Evolutionary conservation across 2,888 invertebrate species (phyloP).

Genomic region (Meteorus cinctellus): DNA sequence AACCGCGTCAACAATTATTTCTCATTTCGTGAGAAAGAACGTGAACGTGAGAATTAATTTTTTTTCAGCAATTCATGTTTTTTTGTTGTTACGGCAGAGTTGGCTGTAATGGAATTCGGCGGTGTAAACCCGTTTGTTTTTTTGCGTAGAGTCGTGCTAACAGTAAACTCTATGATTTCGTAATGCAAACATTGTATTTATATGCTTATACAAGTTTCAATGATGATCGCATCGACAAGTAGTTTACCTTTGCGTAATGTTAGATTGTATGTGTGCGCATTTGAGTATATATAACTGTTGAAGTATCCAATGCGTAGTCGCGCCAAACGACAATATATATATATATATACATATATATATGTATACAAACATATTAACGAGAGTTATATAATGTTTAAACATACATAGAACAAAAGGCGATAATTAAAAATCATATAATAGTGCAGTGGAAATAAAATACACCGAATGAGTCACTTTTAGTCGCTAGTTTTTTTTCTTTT

Average conservation of each 20-base stretch:
- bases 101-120: too few species aligned
- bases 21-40: background rate
- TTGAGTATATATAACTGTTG: slow-evolving; percentile 38
- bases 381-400: slow-evolving; percentile 3
- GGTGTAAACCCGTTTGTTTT: too few species aligned
- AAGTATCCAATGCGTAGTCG: background rate
- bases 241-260: slow-evolving; percentile 50
- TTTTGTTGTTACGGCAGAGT: too few species aligned
- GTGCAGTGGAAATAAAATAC: slow-evolving; percentile 6
- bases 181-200: slow-evolving; percentile 2
- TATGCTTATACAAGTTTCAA: slow-evolving; percentile 28
- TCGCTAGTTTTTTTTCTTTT: background rate
- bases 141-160: too few species aligned
- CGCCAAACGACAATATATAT: background rate
- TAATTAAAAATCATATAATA: slow-evolving; percentile 15
- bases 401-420: slow-evolving; percentile 5
- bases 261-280: slow-evolving; percentile 41
- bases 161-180: slow-evolving; percentile 2
- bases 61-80: too few species aligned
- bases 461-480: slow-evolving; percentile 28
- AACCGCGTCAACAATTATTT: background rate
- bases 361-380: background rate
- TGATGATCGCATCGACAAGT: slow-evolving; percentile 48
- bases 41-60: slow-evolving; percentile 7
- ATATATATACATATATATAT: background rate